phyloP scores from a whole-genome alignment of 2,888 invertebrate genomes.

The Plagodis pulveraria region DNA sequence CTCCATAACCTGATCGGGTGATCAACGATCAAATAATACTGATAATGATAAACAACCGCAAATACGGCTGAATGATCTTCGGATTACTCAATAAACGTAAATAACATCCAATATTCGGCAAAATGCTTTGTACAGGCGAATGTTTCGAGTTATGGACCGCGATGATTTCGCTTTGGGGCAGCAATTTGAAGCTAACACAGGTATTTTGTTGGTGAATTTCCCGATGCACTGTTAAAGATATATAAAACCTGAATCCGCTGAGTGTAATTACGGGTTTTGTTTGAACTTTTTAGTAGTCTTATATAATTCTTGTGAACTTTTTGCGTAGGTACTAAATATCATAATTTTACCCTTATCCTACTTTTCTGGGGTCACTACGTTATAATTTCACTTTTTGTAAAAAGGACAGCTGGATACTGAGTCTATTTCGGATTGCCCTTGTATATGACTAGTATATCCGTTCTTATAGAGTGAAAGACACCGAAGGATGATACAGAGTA shows the following conservation, averaged over 20 bases:
- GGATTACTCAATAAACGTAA: conserved; percentile 26
- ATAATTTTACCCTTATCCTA: too few species aligned
- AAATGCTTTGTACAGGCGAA: conserved; percentile 22
- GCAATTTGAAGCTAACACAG: conserved; percentile 18
- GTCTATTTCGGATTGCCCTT: too few species aligned
- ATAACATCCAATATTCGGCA: conserved; percentile 23
- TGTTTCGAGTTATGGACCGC: conserved; percentile 23
- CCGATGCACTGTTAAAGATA: neutral
- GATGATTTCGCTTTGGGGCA: conserved; percentile 19
- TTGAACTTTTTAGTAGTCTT: too few species aligned
- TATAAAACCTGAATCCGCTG: neutral
- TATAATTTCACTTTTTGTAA: too few species aligned
- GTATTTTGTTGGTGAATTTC: conserved; percentile 6
- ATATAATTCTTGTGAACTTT: too few species aligned
- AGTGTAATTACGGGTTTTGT: neutral
- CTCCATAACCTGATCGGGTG: neutral
- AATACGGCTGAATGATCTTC: conserved; percentile 14
- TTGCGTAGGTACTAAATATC: too few species aligned
- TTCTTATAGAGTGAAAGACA: too few species aligned
- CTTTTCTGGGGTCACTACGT: too few species aligned
- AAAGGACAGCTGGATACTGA: too few species aligned
- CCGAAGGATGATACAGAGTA: too few species aligned
- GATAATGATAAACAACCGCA: conserved; percentile 21
- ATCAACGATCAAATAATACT: conserved; percentile 9
- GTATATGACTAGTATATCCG: too few species aligned